Base-by-base conservation (phyloP, 2,888 invertebrate genomes). In the Pyrrhosoma nymphula region DNA sequence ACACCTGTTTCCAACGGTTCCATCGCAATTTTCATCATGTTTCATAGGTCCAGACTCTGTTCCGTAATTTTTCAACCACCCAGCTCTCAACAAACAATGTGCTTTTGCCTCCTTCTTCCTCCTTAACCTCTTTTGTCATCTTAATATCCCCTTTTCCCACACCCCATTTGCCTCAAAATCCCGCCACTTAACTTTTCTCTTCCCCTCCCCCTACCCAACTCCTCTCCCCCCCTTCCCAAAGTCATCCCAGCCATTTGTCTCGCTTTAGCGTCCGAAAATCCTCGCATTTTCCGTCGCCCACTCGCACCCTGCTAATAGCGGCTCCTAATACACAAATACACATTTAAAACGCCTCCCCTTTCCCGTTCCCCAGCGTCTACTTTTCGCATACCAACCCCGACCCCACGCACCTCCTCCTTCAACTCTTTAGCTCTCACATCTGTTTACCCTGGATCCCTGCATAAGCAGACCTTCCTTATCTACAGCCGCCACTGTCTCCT, bases 391-490 rank as follows among this genome's bases (percentile, higher is more conserved):
- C 6, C 60, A 60, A 60, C 16, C 60, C 16, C 60, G 16, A 60
- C 20, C 60, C 60, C 60, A 60, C 60, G 16, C 16, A 26, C 10
- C 30, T 35, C 35, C 82, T 82, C 14, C 82, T 14, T 18, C 82
- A 1, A 1, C 82, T 82, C 35, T 6, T n/a, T 16, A 35, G 82
- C 16, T 82, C 35, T 82, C 82, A 35, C 82, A 82, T 82, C 82
- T 82, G 82, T 82, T 35, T 35, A 82, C 35, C 2, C 82, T 82
- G 82, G 30, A n/a, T 35, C 26, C 26, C 2, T 82, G 82, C 14
- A 35, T 35, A 82, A 82, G 82, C 82, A 82, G 82, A 35, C 82
- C 82, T 14, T 82, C 35, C 82, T 82, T 82, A 82, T 82, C 82
- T 35, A 82, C 82, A 16, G 82, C 82, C 82, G 35, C 82, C 82